Percentiles rank a stretch among this genome's conserved stretches.
phyloP scores from a whole-genome alignment of 2,797 vertebrate species.

The Phrynocephalus forsythii region DNA sequence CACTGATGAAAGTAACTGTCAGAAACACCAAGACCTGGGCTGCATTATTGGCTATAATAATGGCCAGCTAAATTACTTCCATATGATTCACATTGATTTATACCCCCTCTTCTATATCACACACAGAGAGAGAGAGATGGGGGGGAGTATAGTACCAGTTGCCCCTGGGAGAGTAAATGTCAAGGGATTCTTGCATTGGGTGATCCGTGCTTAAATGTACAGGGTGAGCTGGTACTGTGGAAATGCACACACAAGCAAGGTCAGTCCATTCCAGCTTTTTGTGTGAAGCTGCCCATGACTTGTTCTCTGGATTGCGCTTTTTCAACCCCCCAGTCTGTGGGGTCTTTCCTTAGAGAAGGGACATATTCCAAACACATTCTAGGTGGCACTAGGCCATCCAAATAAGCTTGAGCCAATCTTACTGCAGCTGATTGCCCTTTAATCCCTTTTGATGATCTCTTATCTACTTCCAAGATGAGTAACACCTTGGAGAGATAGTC shows the following conservation, averaged over 20 bases:
- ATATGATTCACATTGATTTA: background rate
- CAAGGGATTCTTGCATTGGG: background rate
- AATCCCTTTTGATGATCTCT: slow-evolving; percentile 6
- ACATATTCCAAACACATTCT: background rate
- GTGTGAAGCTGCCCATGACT: background rate
- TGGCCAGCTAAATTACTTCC: background rate
- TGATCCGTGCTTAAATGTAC: background rate
- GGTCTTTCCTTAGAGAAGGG: background rate
- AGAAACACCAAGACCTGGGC: background rate
- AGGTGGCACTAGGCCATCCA: background rate
- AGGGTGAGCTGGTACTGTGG: background rate
- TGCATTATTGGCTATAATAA: background rate
- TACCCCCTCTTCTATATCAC: background rate
- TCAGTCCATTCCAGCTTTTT: background rate
- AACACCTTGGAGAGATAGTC: background rate
- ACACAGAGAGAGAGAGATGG: too few species aligned
- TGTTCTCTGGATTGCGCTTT: background rate
- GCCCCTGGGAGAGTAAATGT: background rate
- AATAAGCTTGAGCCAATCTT: background rate
- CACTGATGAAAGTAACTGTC: background rate
- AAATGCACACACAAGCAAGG: background rate
- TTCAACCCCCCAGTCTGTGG: background rate
- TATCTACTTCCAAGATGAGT: background rate
- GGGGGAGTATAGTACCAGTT: background rate
- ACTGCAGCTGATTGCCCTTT: background rate